A percentile compares a stretch with the other conserved stretches of the same genome.
These are phyloP conservation scores for Pterois miles DNA, from an alignment of 2,797 vertebrate species.

Conservation along the genomic window DNA sequence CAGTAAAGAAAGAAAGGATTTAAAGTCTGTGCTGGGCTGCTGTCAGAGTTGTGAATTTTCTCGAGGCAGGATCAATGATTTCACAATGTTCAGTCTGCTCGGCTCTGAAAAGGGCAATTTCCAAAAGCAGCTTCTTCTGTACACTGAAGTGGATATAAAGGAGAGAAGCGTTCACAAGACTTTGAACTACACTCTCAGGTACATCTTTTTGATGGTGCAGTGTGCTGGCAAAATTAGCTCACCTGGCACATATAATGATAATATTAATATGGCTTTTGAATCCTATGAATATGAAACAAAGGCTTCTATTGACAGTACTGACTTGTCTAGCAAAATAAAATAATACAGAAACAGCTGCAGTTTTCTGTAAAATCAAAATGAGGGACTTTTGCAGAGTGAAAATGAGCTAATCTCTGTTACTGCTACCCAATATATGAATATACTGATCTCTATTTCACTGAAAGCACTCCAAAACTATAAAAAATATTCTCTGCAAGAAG, in stretches of 20 bases:
- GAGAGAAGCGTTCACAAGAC: background rate
- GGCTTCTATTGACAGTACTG: too few relatives aligned
- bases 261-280: background rate
- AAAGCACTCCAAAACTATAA: background rate
- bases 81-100: background rate
- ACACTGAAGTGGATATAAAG: background rate
- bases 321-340: background rate
- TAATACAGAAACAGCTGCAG: background rate
- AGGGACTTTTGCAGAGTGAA: background rate
- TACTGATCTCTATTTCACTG: background rate
- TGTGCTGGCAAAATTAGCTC: background rate
- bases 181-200: background rate
- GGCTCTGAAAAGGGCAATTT: background rate
- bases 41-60: constrained; percentile 6
- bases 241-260: background rate
- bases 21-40: background rate
- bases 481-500: background rate
- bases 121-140: background rate
- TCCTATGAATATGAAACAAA: background rate
- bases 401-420: background rate
- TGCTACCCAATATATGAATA: background rate
- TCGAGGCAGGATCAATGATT: constrained; percentile 3
- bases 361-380: background rate
- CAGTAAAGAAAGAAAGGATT: background rate
- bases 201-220: background rate